Conservation (phyloP, 2,888 invertebrate species). For the Acrocyrtus sp. region DNA sequence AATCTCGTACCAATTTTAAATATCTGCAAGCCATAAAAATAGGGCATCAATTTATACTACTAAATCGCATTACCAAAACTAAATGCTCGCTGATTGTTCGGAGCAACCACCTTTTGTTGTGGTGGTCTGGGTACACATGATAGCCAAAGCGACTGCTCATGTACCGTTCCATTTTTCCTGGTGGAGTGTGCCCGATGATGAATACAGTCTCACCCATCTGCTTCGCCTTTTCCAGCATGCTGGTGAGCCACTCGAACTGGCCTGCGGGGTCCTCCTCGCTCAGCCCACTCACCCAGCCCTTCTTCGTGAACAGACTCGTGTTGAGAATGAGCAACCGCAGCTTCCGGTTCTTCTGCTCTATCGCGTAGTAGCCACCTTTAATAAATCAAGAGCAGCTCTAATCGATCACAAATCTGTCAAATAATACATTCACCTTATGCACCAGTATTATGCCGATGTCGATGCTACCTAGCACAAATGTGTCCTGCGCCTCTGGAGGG, state of each 20-base stretch:
- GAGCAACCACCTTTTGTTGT: conserved; percentile 77
- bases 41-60: no score
- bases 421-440: no score
- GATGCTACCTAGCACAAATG: conserved; percentile 86
- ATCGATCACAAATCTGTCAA: no score
- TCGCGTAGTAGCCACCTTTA: conserved; percentile 93
- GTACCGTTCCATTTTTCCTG: conserved; percentile 80
- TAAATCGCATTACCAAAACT: no score
- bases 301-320: conserved; percentile 73
- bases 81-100: no score
- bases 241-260: conserved; percentile 88
- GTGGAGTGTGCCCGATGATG: conserved; percentile 89
- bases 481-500: conserved; percentile 83
- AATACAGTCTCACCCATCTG: conserved; percentile 85
- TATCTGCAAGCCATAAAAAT: conserved; percentile 67
- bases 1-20: conserved; percentile 78
- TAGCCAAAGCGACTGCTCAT: conserved; percentile 74
- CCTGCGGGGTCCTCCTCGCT: conserved; percentile 74
- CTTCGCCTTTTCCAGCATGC: conserved; percentile 78
- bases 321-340: conserved; percentile 87
- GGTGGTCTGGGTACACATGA: conserved; percentile 76
- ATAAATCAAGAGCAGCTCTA: no score
- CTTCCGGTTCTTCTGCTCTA: conserved; percentile 83
- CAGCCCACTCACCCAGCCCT: conserved; percentile 63
- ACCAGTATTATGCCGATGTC: no score